Conservation (phyloP, 1,140 invertebrate genomes). For the Elymnias hypermnestra region DNA sequence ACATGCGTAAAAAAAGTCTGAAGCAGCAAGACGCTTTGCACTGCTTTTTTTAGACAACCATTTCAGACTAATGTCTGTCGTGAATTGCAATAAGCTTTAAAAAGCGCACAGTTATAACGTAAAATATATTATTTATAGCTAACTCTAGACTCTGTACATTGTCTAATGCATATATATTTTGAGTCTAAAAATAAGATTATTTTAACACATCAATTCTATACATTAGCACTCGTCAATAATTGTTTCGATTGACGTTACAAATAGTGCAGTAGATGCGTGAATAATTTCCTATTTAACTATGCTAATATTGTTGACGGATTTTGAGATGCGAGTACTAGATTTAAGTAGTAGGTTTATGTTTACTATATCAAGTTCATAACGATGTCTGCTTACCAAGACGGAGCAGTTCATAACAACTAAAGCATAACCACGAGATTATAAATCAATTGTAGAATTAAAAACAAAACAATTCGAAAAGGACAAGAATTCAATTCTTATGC, state of each 20-base stretch:
- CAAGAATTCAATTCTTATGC: constrained; percentile 37
- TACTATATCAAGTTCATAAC: neutral
- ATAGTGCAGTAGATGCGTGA: constrained; percentile 24
- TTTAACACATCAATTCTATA: constrained; percentile 43
- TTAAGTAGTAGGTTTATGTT: constrained; percentile 1
- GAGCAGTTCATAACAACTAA: neutral
- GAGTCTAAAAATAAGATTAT: constrained; percentile 66
- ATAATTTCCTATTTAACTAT: constrained; percentile 32
- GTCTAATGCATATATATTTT: constrained; percentile 56
- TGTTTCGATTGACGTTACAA: constrained; percentile 25
- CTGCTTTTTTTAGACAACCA: neutral
- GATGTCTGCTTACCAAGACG: neutral
- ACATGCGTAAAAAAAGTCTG: too few relatives aligned
- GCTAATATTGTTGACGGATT: constrained; percentile 59
- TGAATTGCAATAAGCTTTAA: constrained; percentile 42
- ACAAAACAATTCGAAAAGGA: neutral
- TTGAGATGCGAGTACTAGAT: constrained; percentile 37
- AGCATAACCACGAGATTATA: neutral
- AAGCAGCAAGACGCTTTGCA: too few relatives aligned
- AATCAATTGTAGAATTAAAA: constrained; percentile 4
- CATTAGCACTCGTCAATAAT: constrained; percentile 41
- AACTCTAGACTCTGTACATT: constrained; percentile 45
- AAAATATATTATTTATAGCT: constrained; percentile 20
- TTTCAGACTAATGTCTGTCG: constrained; percentile 4
- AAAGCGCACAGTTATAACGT: constrained; percentile 35